Conservation (phyloP, 2,113 vertebrate genomes). For the Leuciscus idus region DNA sequence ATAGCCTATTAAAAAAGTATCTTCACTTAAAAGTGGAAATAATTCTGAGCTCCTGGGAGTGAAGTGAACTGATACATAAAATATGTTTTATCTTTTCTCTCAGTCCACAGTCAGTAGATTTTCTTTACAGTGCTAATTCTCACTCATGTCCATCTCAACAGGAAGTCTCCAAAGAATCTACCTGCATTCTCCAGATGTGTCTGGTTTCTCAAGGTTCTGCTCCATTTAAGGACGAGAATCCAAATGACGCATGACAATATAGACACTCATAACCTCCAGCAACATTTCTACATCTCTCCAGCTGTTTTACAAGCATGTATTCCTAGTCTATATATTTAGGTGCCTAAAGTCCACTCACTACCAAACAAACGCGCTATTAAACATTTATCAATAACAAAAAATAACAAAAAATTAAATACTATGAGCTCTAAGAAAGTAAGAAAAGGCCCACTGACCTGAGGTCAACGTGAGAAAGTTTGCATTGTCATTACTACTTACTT, state of each 20-base stretch:
- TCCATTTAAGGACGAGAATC: constrained; percentile 48
- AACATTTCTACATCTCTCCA: constrained; percentile 13
- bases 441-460: not conserved
- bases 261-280: constrained; percentile 29
- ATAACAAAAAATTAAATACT: not conserved
- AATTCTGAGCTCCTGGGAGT: constrained; percentile 44
- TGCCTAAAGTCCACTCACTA: not conserved
- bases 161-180: constrained; percentile 24
- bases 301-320: constrained; percentile 2
- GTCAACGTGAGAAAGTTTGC: not conserved
- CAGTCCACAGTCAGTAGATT: constrained; percentile 8
- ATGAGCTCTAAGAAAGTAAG: not conserved
- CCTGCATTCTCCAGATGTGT: constrained; percentile 44
- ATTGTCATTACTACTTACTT: not conserved
- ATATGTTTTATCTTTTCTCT: not conserved
- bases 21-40: constrained; percentile 54
- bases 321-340: not conserved
- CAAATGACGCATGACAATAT: constrained; percentile 34
- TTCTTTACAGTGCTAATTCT: not conserved
- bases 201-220: constrained; percentile 48
- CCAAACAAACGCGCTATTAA: not conserved
- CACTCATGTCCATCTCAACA: constrained; percentile 39
- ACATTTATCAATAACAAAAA: not conserved
- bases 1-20: constrained; percentile 61
- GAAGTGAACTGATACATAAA: constrained; percentile 38